Base-by-base conservation (phyloP, 2,797 vertebrate genomes). In the Chrosomus eos region DNA sequence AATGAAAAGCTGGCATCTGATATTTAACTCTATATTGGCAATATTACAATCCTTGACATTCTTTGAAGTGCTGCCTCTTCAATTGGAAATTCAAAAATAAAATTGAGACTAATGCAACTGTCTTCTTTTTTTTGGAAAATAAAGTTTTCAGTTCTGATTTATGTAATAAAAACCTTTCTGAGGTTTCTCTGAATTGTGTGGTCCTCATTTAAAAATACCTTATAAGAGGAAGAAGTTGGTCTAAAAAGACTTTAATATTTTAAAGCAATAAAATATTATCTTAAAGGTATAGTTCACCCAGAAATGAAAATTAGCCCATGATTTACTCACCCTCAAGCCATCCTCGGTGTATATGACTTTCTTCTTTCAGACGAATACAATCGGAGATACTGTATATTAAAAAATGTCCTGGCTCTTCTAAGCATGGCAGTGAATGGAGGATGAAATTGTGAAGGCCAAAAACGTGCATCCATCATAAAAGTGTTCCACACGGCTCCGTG, bases 121-220 rank as follows among this genome's bases (percentile, higher is more conserved):
- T 58, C 0, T 58, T 33, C 0, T 18, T 18, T 36, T 67, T 21
- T 51, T 53, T 18, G 28, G 33, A 62, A 43, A 82, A 82, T 73
- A 62, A 62, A 73, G 7, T 10, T 66, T 60, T 72, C 4, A 62
- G 13, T 70, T 62, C 40, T 45, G n/a, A n/a, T 7, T 82, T 26
- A 11, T 11, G 23, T 40, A 77, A 43, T 64, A 19, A 78, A 43
- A 19, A 38, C 11, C 5, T 33, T 5, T 31, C 64, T 26, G 14
- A 80, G 21, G 62, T 73, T 74, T 38, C 31, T 38, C 51, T 64
- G 38, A 48, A 36, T 64, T 74, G 31, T 75, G 43, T 40, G 18
- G 23, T 21, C 28, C 5, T 74, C 31, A 14, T 38, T 64, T 18
- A 51, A 74, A 33, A 60, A 66, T 5, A 51, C 43, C 23, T 64